These are phyloP conservation scores for Drosophila tsacasi DNA, from an alignment of 1,140 invertebrate genomes.

Conservation along the genomic window DNA sequence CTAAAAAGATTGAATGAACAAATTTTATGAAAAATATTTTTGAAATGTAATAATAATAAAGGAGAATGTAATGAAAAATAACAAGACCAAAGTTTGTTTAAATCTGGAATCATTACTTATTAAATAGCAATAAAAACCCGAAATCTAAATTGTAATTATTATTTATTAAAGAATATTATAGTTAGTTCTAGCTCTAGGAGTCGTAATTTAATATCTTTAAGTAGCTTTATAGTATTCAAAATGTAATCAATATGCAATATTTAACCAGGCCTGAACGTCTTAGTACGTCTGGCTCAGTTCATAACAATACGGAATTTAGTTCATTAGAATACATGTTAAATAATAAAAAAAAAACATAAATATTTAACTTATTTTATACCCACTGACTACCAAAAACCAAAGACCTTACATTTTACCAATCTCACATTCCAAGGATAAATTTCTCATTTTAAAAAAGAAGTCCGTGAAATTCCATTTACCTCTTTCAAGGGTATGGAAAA, in stretches of 20 bases:
- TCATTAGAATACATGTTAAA: too few species aligned
- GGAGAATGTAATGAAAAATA: not conserved
- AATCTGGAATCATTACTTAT: not conserved
- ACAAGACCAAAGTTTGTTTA: too few species aligned
- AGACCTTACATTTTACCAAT: not conserved
- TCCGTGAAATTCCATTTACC: slow-evolving; percentile 16
- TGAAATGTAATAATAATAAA: not conserved
- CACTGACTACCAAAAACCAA: not conserved
- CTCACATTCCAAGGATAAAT: slow-evolving; percentile 6
- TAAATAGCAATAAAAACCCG: too few species aligned
- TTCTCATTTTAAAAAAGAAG: not conserved
- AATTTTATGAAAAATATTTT: not conserved
- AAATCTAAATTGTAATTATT: too few species aligned
- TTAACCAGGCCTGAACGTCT: too few species aligned
- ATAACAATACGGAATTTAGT: too few species aligned
- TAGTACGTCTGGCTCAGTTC: too few species aligned
- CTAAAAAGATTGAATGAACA: not conserved
- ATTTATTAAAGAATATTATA: too few species aligned
- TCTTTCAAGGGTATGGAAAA: slow-evolving; percentile 35
- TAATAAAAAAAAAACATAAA: not conserved
- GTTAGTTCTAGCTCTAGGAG: too few species aligned
- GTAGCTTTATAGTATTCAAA: too few species aligned
- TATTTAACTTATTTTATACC: not conserved
- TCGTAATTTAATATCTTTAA: too few species aligned
- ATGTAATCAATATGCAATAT: too few species aligned